Conservation (phyloP, 2,113 vertebrate species). For the Labrus mixtus region DNA sequence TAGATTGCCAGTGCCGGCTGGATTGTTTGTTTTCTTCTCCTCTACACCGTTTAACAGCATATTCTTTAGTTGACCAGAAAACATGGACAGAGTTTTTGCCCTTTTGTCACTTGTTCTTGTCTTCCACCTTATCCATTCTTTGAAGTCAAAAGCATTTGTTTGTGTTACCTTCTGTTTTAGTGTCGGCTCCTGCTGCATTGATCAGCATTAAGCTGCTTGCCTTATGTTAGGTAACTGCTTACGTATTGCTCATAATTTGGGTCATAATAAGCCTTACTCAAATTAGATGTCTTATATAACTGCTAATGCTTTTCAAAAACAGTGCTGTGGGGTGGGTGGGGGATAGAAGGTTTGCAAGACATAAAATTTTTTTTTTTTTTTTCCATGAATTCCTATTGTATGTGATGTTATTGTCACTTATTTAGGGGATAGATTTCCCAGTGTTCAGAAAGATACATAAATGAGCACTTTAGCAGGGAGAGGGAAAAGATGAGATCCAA, state of each 20-base stretch:
- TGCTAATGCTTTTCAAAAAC: slow-evolving; percentile 31
- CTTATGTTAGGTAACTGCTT: slow-evolving; percentile 33
- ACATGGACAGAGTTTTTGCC: neutral
- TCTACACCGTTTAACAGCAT: neutral
- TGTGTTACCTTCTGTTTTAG: slow-evolving; percentile 9
- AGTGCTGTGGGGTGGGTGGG: neutral
- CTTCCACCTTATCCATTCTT: neutral
- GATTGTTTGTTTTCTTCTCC: slow-evolving; percentile 8
- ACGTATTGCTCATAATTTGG: slow-evolving; percentile 34
- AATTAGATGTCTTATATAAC: slow-evolving; percentile 54
- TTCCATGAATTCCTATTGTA: neutral
- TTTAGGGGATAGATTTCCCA: neutral
- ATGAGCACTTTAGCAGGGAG: neutral
- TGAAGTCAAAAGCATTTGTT: neutral
- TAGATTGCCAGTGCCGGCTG: slow-evolving; percentile 2
- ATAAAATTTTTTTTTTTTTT: no score
- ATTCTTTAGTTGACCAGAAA: neutral
- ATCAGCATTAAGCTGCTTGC: slow-evolving; percentile 29
- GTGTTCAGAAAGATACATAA: neutral
- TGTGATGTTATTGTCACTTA: neutral
- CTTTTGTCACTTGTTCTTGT: neutral
- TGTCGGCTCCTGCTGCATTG: slow-evolving; percentile 3
- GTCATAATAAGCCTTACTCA: slow-evolving; percentile 47
- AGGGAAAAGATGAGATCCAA: neutral
- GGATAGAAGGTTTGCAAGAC: slow-evolving; percentile 16